A percentile compares a stretch with the other conserved stretches of the same genome.
Evolutionary conservation across 1,140 invertebrate genomes (phyloP).

Genomic region (Musca domestica): DNA sequence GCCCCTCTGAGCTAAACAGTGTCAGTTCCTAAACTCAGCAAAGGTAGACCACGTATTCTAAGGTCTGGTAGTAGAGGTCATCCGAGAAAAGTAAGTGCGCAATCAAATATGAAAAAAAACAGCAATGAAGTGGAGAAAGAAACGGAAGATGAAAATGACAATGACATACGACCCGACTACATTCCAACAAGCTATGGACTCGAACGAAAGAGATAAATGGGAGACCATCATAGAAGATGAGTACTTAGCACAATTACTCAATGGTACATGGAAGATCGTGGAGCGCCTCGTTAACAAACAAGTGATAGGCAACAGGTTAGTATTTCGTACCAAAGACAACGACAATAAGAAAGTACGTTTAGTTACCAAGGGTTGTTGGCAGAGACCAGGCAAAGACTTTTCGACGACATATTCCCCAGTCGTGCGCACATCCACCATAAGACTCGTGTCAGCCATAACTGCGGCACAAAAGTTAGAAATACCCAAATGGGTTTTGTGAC

Average conservation of each 20-base stretch:
- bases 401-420: slow-evolving; percentile 46
- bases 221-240: slow-evolving; percentile 40
- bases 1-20: too few species aligned
- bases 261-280: slow-evolving; percentile 44
- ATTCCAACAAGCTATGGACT: not conserved
- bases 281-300: slow-evolving; percentile 32
- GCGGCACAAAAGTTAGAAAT: slow-evolving; percentile 35
- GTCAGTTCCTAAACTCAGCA: not conserved
- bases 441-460: slow-evolving; percentile 40
- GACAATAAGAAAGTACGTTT: slow-evolving; percentile 51
- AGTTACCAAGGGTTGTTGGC: slow-evolving; percentile 52
- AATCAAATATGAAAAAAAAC: not conserved
- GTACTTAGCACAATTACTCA: slow-evolving; percentile 35
- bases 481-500: slow-evolving; percentile 44
- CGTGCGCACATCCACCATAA: slow-evolving; percentile 35
- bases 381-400: slow-evolving; percentile 48
- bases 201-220: slow-evolving; percentile 28
- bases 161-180: not conserved
- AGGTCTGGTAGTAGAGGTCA: not conserved
- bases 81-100: not conserved
- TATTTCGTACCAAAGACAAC: slow-evolving; percentile 43
- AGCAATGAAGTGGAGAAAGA: not conserved
- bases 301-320: slow-evolving; percentile 36
- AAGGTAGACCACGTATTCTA: not conserved
- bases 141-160: not conserved